Evolutionary conservation across 2,797 vertebrate species (phyloP).

Genomic region (Hapalemur alaotrensis): DNA sequence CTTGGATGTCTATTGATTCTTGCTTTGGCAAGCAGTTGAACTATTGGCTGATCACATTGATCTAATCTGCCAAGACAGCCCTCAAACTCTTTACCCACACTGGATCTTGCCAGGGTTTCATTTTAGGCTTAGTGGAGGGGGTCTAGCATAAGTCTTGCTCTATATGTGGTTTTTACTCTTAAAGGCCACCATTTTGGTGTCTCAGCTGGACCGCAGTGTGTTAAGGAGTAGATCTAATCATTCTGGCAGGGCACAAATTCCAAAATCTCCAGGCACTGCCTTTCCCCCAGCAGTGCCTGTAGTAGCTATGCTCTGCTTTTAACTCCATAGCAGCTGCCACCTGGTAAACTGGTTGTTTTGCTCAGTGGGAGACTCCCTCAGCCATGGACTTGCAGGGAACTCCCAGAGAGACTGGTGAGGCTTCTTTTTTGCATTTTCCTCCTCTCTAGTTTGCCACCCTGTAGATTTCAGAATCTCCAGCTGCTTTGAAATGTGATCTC

Average conservation of each 20-base stretch:
- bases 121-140: background rate
- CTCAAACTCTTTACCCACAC: background rate
- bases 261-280: background rate
- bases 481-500: background rate
- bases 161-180: background rate
- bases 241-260: background rate
- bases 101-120: background rate
- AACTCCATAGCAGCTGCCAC: background rate
- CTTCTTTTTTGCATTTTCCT: background rate
- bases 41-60: background rate
- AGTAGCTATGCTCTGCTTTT: background rate
- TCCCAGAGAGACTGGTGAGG: background rate
- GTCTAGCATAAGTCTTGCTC: background rate
- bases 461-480: background rate
- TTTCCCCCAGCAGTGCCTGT: background rate
- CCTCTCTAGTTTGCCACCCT: background rate
- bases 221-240: background rate
- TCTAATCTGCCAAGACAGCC: background rate
- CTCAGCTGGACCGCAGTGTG: background rate
- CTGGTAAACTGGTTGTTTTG: background rate
- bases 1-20: background rate
- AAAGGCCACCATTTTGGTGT: background rate
- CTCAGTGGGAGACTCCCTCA: background rate
- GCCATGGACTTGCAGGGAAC: background rate
- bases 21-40: background rate